Evolutionary conservation across 2,797 vertebrate species (phyloP), one percentile per base, ranked within the genome.

Genomic region (Sebastes steindachneri): DNA sequence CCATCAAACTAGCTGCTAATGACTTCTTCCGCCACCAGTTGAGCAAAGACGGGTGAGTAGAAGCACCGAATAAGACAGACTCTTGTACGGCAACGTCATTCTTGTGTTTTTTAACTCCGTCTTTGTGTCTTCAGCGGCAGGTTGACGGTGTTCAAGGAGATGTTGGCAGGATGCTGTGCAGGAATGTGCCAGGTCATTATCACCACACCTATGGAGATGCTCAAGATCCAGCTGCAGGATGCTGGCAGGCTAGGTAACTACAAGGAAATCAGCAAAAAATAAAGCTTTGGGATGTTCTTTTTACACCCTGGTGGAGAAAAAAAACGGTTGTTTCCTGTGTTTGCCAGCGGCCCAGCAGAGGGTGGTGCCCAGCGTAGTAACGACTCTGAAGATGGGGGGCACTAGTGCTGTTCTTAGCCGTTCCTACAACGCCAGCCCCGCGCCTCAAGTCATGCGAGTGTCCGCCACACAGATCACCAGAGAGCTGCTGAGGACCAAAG

Each of bases 171-270:
- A 41, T 97, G 96, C 64, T 96, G 95, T 54, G 96, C 96, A 28
- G 97, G 97, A 66, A 95, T 96, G 91, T 97, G 97, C 83, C 96
- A 97, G 80, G 97, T 97, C 29, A 93, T 94, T 53, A 63, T 97
- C 66, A 97, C 97, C 35, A 96, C 96, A 7, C 97, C 97, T 1
- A 97, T 97, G 96, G 97, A 97, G 87, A 97, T 97, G 97, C 95
- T 97, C 2, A 97, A 97, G 92, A 97, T 97, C 70, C 96, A 97
- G 91, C 81, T 97, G 67, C 97, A 97, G 85, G 97, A 97, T 86
- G 96, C 96, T 48, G 96, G 96, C 73, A 93, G 97, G 84, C 91
- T 97, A 35, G 95, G 97, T 97, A 85, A 63, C 7, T 31, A 23
- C 1, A 48, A 57, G 21, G 14, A 53, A 58, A 26, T 31, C 25